Evolutionary conservation across 2,113 vertebrate species (phyloP).

Genomic region (Gadus chalcogrammus): DNA sequence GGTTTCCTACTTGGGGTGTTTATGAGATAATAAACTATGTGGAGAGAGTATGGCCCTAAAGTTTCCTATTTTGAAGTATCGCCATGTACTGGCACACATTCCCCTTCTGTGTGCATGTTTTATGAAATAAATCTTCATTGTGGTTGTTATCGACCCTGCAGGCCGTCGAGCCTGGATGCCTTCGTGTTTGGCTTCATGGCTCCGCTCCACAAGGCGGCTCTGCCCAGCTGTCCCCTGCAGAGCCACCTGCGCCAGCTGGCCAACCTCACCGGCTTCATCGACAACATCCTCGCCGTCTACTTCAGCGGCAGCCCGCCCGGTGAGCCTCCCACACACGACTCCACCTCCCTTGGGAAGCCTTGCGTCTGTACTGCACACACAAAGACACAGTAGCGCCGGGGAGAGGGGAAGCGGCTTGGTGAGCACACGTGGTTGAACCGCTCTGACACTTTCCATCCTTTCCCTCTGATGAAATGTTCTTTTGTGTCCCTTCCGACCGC

Average conservation of each 20-base stretch:
- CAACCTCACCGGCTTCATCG: constrained; percentile 89
- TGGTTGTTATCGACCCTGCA: constrained; percentile 37
- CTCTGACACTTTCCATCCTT: constrained; percentile 34
- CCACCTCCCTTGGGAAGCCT: background rate
- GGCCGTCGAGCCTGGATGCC: constrained; percentile 93
- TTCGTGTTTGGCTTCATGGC: constrained; percentile 94
- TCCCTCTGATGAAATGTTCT: constrained; percentile 14
- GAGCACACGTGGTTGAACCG: background rate
- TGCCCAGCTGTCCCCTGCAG: constrained; percentile 87
- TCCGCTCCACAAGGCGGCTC: constrained; percentile 86
- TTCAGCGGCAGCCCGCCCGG: constrained; percentile 78
- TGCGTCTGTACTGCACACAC: background rate
- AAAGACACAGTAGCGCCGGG: too few relatives aligned
- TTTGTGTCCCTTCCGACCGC: constrained; percentile 14
- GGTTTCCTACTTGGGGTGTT: too few relatives aligned
- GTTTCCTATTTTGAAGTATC: too few relatives aligned
- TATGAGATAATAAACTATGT: too few relatives aligned
- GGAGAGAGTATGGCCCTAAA: too few relatives aligned
- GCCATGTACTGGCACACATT: too few relatives aligned
- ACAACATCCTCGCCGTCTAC: constrained; percentile 83
- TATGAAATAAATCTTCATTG: background rate
- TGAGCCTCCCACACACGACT: constrained; percentile 56
- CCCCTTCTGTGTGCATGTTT: background rate
- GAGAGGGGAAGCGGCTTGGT: too few relatives aligned
- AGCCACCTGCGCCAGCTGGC: constrained; percentile 89